Evolutionary conservation across 35 echinoderm and acorn worm genomes (phyloP), one percentile per base, ranked within the genome.

Genomic region (Eucidaris tribuloides): DNA sequence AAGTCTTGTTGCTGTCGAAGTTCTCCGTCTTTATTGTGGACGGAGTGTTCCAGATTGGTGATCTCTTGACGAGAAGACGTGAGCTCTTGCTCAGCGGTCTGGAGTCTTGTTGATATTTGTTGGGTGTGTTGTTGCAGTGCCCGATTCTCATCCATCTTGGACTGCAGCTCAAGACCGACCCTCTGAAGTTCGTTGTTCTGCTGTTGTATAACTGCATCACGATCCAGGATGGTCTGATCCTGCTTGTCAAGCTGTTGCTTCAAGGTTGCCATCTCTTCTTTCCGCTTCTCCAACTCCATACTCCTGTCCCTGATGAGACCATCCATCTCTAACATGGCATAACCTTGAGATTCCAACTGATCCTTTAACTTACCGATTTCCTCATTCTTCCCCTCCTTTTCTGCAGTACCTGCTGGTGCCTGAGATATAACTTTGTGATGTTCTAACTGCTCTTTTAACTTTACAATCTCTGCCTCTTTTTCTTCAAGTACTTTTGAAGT

Each of bases 191-290:
- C 55, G 2, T 86, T 76, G 29, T 41, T 62, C 37, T 84, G 89
- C 30, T 81, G 55, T 43, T 93, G 90, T 33, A 90, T 23, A 27
- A 43, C 40, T 27, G 65, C 76, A 50, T 99, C 87, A 41, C 79
- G 77, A 44, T 99, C 82, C 25, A 93, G 79, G 38, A 99, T 54
- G 22, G 77, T 38, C 42, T 93, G 87, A 76, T 93, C 92, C 42
- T 99, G 90, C 5, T 85, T 77, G 40, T 99, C 96, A n/a, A 99
- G 70, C 50, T 99, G 81, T 46, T 99, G 86, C 40, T 80, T 85
- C 17, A 99, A 65, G 7, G 74, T 74, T 29, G 83, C 87, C 56
- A 91, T 79, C 39, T 99, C 96, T 40, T 61, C 56, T 37, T 85
- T 32, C 43, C 62, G 91, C 25, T 89, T 68, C 32, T 91, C 57